Base-by-base conservation (phyloP, 2,888 invertebrate genomes). In the Amphimallon solstitiale region DNA sequence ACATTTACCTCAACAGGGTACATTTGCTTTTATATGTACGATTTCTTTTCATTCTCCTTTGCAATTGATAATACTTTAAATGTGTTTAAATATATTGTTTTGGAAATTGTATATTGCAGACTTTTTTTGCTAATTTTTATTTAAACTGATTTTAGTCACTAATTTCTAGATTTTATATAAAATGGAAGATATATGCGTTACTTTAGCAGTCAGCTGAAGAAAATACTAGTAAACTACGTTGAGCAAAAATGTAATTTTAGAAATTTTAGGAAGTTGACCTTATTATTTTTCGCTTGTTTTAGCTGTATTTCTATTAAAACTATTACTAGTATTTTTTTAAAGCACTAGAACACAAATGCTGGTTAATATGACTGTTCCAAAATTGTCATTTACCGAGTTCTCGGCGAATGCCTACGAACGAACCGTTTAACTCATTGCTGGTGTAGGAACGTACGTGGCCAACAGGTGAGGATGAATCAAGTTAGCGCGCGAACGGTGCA, bases 221-320 rank as follows among this genome's bases (percentile, higher is more conserved):
- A 29, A 66, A 60, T 69, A 66, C 71, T 74, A 67, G 23, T 29
- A 10, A 72, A 71, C 74, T 77, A 75, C 71, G 67, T 77, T 78
- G 78, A 78, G 78, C 78, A 78, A 77, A 76, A 72, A 72, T 71
- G 73, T 56, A 64, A 68, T 68, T 46, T 63, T 69, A 68, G 72
- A 72, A 71, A 69, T 65, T 66, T 56, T 56, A 62, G 38, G 35
- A 72, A 73, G 72, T 73, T 72, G 71, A 71, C 71, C 61, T 69
- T 54, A 64, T 68, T 65, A 51, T 40, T 23, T 34, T 10, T 5
- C 49, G 56, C 37, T 54, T 40, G 9, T 35, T 15, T 19, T 15
- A 29, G 17, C 15, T 63, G n/a, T 38, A 38, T 40, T 37, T 12
- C 1, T 3, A 48, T 19, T 49, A 37, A 12, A 34, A 17, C 38